These are phyloP conservation scores for Drosophila longiperda DNA, from an alignment of 2,888 invertebrate species.

Conservation along the genomic window DNA sequence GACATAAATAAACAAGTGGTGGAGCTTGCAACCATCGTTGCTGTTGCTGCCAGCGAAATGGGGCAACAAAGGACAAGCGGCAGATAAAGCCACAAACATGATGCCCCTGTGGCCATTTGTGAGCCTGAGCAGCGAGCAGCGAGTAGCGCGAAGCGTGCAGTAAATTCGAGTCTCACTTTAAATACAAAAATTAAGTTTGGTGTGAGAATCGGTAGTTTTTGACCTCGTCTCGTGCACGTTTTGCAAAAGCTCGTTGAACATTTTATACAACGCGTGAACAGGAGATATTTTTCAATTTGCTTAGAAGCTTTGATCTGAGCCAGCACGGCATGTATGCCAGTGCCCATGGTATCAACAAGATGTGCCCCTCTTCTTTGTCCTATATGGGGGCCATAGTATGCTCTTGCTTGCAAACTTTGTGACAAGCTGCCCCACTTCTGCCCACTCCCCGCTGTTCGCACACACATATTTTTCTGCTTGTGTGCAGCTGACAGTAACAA, in stretches of 20 bases:
- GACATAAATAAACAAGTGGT: slow-evolving; percentile 69
- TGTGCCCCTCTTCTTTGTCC: neutral
- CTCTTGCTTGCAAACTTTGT: slow-evolving; percentile 45
- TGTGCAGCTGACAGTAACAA: slow-evolving; percentile 72
- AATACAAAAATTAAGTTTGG: slow-evolving; percentile 38
- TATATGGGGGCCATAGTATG: slow-evolving; percentile 27
- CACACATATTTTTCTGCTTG: slow-evolving; percentile 2
- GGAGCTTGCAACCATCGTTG: slow-evolving; percentile 20
- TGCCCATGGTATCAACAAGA: neutral
- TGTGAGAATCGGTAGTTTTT: neutral
- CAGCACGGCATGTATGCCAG: slow-evolving; percentile 25
- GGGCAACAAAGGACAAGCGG: slow-evolving; percentile 41
- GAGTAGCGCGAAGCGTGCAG: neutral
- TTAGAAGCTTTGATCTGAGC: slow-evolving; percentile 68
- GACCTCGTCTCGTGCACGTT: slow-evolving; percentile 28
- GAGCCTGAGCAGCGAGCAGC: slow-evolving; percentile 14
- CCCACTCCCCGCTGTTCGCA: neutral
- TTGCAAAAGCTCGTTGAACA: slow-evolving; percentile 30
- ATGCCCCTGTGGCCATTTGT: slow-evolving; percentile 51
- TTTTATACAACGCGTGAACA: slow-evolving; percentile 41
- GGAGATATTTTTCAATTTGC: slow-evolving; percentile 69
- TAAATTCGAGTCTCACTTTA: slow-evolving; percentile 17
- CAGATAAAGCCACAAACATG: slow-evolving; percentile 55
- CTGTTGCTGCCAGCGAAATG: slow-evolving; percentile 48
- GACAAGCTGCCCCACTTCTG: slow-evolving; percentile 30